Conservation (phyloP, 2,888 invertebrate species). For the Bruchidius siliquastri region DNA sequence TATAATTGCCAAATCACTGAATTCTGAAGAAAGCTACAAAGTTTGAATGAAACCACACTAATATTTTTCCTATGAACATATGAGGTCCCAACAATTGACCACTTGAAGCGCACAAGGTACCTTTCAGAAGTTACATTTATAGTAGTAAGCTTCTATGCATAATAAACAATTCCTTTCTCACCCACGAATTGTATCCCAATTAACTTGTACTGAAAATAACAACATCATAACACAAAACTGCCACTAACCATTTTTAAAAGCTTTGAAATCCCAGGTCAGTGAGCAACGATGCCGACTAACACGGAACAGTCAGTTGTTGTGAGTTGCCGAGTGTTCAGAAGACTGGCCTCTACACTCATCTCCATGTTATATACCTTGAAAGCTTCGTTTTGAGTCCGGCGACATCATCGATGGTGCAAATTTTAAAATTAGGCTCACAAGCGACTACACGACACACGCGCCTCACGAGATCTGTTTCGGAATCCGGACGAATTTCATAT, state of each 20-base stretch:
- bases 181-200: background rate
- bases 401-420: slow-evolving; percentile 19
- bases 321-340: slow-evolving; percentile 16
- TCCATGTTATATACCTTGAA: slow-evolving; percentile 24
- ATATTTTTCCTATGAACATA: too few relatives aligned
- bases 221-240: background rate
- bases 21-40: too few relatives aligned
- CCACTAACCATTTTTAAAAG: slow-evolving; percentile 17
- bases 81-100: too few relatives aligned
- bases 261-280: background rate
- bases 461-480: background rate
- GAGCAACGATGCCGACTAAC: background rate
- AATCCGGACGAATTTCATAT: background rate
- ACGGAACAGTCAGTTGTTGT: slow-evolving; percentile 5
- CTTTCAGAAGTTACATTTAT: too few relatives aligned
- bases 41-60: too few relatives aligned
- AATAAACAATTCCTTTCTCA: background rate
- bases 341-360: slow-evolving; percentile 19
- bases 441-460: slow-evolving; percentile 10
- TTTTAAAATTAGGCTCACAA: slow-evolving; percentile 18
- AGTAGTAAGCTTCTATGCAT: too few relatives aligned
- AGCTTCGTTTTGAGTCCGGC: slow-evolving; percentile 15
- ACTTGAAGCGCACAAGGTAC: too few relatives aligned
- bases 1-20: too few relatives aligned
- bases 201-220: background rate